Percentiles rank a stretch among this genome's conserved stretches.
phyloP scores from a whole-genome alignment of 2,888 invertebrate species.

The Perizoma affinitatum region DNA sequence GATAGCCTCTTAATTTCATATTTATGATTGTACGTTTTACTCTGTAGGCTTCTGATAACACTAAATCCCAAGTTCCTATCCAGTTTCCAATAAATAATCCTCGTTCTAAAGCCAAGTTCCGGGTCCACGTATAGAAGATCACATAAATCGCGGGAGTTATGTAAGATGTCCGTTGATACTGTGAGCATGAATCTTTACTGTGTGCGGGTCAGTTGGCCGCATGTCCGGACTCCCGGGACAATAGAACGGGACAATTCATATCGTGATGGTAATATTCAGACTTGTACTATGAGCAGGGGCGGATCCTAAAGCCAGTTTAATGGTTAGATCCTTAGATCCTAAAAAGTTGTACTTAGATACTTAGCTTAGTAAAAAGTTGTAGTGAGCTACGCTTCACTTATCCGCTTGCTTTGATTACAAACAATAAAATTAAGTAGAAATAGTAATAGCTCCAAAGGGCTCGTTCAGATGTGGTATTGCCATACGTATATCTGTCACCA shows the following conservation, averaged over 20 bases:
- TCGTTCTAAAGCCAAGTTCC: constrained; percentile 1
- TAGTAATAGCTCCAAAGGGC: too few relatives aligned
- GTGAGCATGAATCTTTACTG: constrained; percentile 13
- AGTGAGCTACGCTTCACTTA: too few relatives aligned
- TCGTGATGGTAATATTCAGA: not conserved
- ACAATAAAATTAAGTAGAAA: too few relatives aligned
- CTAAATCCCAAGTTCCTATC: not conserved
- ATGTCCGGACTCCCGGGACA: constrained; percentile 5
- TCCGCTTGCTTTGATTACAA: too few relatives aligned
- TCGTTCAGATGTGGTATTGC: too few relatives aligned
- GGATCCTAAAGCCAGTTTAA: not conserved
- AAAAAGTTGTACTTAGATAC: too few relatives aligned
- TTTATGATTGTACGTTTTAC: too few relatives aligned
- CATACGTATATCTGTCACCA: too few relatives aligned
- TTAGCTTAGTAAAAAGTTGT: too few relatives aligned
- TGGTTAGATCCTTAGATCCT: too few relatives aligned
- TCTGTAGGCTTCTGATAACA: not conserved
- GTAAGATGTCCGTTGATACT: constrained; percentile 10
- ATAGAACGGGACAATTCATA: constrained; percentile 2
- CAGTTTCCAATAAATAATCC: constrained; percentile 12
- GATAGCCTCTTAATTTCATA: too few relatives aligned
- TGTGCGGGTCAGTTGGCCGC: constrained; percentile 2
- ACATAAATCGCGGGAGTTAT: constrained; percentile 14
- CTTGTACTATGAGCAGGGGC: not conserved
- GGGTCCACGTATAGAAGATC: constrained; percentile 1